Conservation (phyloP, 2,113 vertebrate species). For the Passer montanus region DNA sequence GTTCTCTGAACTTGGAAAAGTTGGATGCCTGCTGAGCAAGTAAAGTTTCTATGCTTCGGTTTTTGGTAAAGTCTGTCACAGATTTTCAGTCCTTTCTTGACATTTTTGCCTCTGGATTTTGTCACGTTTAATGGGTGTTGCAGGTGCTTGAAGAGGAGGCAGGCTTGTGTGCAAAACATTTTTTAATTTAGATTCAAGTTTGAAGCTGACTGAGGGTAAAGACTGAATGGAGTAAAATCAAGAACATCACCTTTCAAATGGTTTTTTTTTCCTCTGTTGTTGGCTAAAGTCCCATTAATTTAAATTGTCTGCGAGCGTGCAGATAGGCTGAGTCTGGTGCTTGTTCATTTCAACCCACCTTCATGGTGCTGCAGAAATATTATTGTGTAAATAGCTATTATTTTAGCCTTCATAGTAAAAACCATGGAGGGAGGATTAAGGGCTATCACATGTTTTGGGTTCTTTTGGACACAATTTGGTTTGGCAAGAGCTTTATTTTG, state of each 20-base stretch:
- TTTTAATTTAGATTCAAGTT: not conserved
- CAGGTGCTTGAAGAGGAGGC: not conserved
- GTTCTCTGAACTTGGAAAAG: not conserved
- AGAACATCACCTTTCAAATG: not conserved
- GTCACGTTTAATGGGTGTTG: not conserved
- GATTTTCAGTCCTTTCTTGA: not conserved
- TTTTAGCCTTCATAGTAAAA: not conserved
- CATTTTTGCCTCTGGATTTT: not conserved
- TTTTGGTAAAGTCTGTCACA: not conserved
- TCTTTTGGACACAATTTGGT: not conserved
- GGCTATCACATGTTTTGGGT: not conserved
- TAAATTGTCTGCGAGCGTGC: not conserved
- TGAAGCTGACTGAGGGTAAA: not conserved
- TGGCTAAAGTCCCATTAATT: not conserved
- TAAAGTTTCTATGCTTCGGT: not conserved
- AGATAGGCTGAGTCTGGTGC: not conserved
- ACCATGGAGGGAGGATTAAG: not conserved
- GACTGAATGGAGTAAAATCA: not conserved
- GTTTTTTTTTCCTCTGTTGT: not conserved
- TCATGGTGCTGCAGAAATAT: not conserved
- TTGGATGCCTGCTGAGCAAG: not conserved
- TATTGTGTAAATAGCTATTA: not conserved
- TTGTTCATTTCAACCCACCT: not conserved
- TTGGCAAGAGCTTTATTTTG: not conserved
- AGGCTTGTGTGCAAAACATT: not conserved